A percentile compares a stretch with the other conserved stretches of the same genome.
Evolutionary conservation across 2,888 invertebrate genomes (phyloP).

Genomic region (Synanthedon andrenaeformis): DNA sequence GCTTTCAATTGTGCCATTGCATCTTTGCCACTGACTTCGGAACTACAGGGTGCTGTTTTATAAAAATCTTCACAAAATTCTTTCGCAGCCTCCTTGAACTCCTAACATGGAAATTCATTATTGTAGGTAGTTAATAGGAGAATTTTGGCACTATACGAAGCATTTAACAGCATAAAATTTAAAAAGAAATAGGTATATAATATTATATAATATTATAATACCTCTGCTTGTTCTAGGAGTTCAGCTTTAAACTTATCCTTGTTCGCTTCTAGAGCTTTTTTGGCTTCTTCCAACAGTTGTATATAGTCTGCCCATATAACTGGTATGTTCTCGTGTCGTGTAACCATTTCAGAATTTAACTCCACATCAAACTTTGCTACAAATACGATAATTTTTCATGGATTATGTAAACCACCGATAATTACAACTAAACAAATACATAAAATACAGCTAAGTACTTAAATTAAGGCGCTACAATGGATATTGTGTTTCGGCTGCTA

Average conservation of each 20-base stretch:
- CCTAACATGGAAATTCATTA: slow-evolving; percentile 27
- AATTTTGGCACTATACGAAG: not conserved
- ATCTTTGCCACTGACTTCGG: slow-evolving; percentile 68
- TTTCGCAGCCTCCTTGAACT: slow-evolving; percentile 77
- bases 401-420: not conserved
- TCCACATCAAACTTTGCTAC: slow-evolving; percentile 79
- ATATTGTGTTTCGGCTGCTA: no score
- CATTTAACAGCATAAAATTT: not conserved
- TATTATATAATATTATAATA: slow-evolving; percentile 12
- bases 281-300: slow-evolving; percentile 75
- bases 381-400: slow-evolving; percentile 14
- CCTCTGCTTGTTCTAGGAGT: slow-evolving; percentile 77
- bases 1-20: slow-evolving; percentile 69
- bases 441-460: no score
- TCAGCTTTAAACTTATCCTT: slow-evolving; percentile 80
- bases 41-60: slow-evolving; percentile 74
- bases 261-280: slow-evolving; percentile 78
- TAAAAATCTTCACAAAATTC: slow-evolving; percentile 78
- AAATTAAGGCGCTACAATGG: no score
- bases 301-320: slow-evolving; percentile 79
- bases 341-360: slow-evolving; percentile 71
- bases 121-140: slow-evolving; percentile 4
- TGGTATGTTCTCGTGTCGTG: slow-evolving; percentile 70
- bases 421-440: not conserved
- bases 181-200: no score